These are phyloP conservation scores for Clanis bilineata DNA, from an alignment of 2,888 invertebrate genomes.

Conservation along the genomic window DNA sequence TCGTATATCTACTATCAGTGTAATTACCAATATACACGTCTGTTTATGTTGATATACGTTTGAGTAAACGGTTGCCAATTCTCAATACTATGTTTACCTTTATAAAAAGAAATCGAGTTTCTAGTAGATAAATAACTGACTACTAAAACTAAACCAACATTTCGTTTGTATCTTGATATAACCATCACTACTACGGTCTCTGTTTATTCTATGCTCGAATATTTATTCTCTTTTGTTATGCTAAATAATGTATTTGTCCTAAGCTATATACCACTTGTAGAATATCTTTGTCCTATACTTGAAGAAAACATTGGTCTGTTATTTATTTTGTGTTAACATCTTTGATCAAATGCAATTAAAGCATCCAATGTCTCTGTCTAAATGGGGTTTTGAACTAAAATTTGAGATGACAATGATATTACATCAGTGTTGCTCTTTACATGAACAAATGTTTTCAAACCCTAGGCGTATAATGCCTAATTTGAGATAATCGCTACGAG, in stretches of 20 bases:
- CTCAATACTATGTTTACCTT: neutral
- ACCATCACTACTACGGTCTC: neutral
- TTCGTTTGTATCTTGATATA: neutral
- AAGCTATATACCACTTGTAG: no score
- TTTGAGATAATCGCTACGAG: conserved; percentile 22
- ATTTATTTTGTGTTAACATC: no score
- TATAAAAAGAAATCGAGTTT: neutral
- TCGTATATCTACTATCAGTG: neutral
- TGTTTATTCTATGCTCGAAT: neutral
- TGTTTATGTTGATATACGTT: neutral
- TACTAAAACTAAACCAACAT: neutral
- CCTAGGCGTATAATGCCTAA: neutral
- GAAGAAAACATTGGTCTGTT: no score
- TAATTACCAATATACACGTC: no score
- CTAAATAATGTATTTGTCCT: no score
- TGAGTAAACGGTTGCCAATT: neutral
- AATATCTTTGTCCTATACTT: no score
- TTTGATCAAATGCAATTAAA: no score
- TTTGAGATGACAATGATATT: no score
- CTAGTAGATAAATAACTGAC: neutral
- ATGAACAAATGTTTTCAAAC: neutral
- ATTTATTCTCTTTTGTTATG: neutral
- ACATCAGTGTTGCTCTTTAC: neutral
- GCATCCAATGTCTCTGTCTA: no score
- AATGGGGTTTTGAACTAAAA: no score